Conservation (phyloP, 2,113 vertebrate species). For the Phasianus colchicus region DNA sequence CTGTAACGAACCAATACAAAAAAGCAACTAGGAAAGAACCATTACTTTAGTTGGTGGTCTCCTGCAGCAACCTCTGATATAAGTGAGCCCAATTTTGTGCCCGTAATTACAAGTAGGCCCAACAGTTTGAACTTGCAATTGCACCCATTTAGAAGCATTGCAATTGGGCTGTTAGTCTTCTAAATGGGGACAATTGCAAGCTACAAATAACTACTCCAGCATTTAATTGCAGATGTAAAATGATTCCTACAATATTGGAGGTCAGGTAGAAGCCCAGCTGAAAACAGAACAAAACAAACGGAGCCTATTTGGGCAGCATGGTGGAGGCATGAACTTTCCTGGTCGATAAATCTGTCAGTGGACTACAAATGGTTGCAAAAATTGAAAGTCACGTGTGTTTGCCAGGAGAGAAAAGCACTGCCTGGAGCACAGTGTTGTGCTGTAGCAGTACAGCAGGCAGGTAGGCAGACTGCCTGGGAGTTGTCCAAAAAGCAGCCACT, state of each 20-base stretch:
- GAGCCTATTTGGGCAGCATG: not conserved
- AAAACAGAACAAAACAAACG: not conserved
- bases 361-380: slow-evolving; percentile 21
- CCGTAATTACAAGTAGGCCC: slow-evolving; percentile 38
- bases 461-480: slow-evolving; percentile 16
- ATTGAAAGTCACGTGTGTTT: not conserved
- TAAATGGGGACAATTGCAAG: slow-evolving; percentile 68
- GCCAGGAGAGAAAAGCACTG: not conserved
- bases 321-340: slow-evolving; percentile 7
- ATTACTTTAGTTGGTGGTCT: slow-evolving; percentile 30
- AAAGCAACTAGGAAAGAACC: not conserved
- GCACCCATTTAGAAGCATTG: slow-evolving; percentile 53
- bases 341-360: slow-evolving; percentile 18
- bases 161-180: slow-evolving; percentile 70
- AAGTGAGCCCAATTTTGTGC: slow-evolving; percentile 51
- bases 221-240: slow-evolving; percentile 61
- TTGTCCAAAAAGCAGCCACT: not conserved
- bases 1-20: slow-evolving; percentile 4
- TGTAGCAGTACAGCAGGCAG: not conserved
- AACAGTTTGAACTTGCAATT: slow-evolving; percentile 67
- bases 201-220: slow-evolving; percentile 58
- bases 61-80: not conserved
- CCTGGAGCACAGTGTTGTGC: not conserved
- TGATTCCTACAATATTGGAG: slow-evolving; percentile 47
- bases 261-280: slow-evolving; percentile 44